Percentiles rank a stretch among this genome's conserved stretches.
phyloP scores from a whole-genome alignment of 2,113 vertebrate species.

The Trichechus manatus region DNA sequence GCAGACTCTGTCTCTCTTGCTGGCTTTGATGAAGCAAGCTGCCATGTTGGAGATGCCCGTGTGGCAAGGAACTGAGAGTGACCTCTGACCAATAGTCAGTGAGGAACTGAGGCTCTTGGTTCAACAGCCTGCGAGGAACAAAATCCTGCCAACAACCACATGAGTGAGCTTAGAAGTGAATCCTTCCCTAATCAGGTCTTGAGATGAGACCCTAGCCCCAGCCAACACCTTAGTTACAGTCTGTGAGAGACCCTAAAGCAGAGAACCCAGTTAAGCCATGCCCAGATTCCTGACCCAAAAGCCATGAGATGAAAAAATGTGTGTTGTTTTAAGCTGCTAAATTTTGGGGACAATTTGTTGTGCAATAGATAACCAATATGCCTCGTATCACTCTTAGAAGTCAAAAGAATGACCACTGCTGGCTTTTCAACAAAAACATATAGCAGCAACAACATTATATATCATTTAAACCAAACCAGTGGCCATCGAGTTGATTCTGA shows the following conservation, averaged over 20 bases:
- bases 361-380: slow-evolving; percentile 27
- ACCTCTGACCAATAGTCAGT: neutral
- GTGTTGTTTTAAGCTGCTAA: neutral
- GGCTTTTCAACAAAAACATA: slow-evolving; percentile 14
- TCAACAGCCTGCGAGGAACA: neutral
- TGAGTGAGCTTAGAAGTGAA: slow-evolving; percentile 1
- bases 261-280: neutral
- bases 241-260: neutral
- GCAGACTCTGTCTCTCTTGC: slow-evolving; percentile 13
- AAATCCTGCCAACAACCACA: slow-evolving; percentile 22
- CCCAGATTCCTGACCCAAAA: slow-evolving; percentile 10
- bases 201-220: neutral
- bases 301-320: neutral
- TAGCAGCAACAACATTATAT: neutral
- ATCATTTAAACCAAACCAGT: slow-evolving; percentile 10
- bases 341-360: slow-evolving; percentile 43
- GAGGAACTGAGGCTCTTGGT: neutral
- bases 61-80: neutral
- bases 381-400: neutral
- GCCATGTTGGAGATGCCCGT: neutral
- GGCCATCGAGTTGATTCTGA: neutral
- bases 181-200: neutral
- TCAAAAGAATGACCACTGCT: slow-evolving; percentile 36
- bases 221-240: neutral
- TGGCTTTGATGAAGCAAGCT: slow-evolving; percentile 30